A percentile compares a stretch with the other conserved stretches of the same genome.
Evolutionary conservation across 2,888 invertebrate species (phyloP).

Genomic region (Cheilosia grossa): DNA sequence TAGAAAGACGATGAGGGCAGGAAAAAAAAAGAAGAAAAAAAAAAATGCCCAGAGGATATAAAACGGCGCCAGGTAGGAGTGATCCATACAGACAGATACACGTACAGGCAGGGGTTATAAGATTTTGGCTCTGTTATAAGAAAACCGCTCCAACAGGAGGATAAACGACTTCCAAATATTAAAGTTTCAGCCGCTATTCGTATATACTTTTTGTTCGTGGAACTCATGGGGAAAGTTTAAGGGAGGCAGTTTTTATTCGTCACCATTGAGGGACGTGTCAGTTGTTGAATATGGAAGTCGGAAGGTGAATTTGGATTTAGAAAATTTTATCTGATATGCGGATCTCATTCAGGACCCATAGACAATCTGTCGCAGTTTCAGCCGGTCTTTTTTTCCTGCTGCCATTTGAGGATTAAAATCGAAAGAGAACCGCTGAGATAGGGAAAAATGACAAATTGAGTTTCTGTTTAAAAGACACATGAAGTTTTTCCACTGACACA

Average conservation of each 20-base stretch:
- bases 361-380: constrained; percentile 63
- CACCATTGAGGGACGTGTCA: constrained; percentile 25
- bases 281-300: constrained; percentile 55
- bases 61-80: constrained; percentile 56
- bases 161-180: constrained; percentile 38
- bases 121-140: constrained; percentile 49
- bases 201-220: constrained; percentile 1
- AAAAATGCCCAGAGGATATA: constrained; percentile 23
- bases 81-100: neutral
- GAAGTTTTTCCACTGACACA: neutral
- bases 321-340: constrained; percentile 34
- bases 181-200: constrained; percentile 45
- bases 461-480: constrained; percentile 23
- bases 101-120: constrained; percentile 17
- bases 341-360: constrained; percentile 28
- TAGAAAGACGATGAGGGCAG: neutral
- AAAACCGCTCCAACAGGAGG: neutral
- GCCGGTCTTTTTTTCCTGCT: constrained; percentile 5
- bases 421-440: neutral
- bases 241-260: neutral
- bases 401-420: constrained; percentile 26
- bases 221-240: constrained; percentile 14
- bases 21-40: constrained; percentile 25
- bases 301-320: constrained; percentile 52
- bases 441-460: constrained; percentile 27